Percentiles rank a stretch among this genome's conserved stretches.
Conservation (phyloP, 1,140 invertebrate species). For the Cephus cinctus region DNA sequence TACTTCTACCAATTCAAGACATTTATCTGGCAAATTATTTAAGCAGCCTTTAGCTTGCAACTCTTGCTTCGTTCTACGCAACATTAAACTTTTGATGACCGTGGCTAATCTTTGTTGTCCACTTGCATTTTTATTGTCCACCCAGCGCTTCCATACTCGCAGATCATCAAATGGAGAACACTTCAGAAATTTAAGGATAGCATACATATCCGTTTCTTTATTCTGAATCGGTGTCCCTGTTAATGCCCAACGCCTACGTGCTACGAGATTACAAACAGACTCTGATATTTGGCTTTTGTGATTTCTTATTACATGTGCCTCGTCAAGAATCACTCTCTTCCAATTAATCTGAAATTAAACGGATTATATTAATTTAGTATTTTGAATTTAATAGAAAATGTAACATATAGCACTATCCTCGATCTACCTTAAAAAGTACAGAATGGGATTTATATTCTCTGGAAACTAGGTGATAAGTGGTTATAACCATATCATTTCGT, state of each 20-base stretch:
- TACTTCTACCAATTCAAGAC: slow-evolving; percentile 59
- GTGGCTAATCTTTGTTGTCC: slow-evolving; percentile 73
- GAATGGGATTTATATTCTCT: slow-evolving; percentile 54
- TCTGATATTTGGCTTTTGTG: slow-evolving; percentile 73
- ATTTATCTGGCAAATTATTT: slow-evolving; percentile 66
- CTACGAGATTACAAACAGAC: slow-evolving; percentile 67
- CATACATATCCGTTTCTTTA: slow-evolving; percentile 85
- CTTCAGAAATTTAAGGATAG: slow-evolving; percentile 80
- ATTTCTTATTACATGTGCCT: slow-evolving; percentile 91
- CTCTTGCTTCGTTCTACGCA: slow-evolving; percentile 82
- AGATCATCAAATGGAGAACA: slow-evolving; percentile 87
- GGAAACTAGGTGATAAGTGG: slow-evolving; percentile 71
- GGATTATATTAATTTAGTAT: slow-evolving; percentile 1
- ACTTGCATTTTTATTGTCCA: slow-evolving; percentile 72
- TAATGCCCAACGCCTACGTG: slow-evolving; percentile 75
- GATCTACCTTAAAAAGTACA: slow-evolving; percentile 26
- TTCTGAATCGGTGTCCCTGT: slow-evolving; percentile 97
- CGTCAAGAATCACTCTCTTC: slow-evolving; percentile 88
- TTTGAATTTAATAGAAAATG: neutral
- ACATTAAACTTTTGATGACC: slow-evolving; percentile 77
- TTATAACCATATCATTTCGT: slow-evolving; percentile 70
- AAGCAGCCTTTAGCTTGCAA: slow-evolving; percentile 63
- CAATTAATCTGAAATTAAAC: slow-evolving; percentile 65
- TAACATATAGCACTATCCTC: neutral
- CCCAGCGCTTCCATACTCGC: slow-evolving; percentile 64